Evolutionary conservation across 2,113 vertebrate genomes (phyloP).

Genomic region (Callipepla squamata): DNA sequence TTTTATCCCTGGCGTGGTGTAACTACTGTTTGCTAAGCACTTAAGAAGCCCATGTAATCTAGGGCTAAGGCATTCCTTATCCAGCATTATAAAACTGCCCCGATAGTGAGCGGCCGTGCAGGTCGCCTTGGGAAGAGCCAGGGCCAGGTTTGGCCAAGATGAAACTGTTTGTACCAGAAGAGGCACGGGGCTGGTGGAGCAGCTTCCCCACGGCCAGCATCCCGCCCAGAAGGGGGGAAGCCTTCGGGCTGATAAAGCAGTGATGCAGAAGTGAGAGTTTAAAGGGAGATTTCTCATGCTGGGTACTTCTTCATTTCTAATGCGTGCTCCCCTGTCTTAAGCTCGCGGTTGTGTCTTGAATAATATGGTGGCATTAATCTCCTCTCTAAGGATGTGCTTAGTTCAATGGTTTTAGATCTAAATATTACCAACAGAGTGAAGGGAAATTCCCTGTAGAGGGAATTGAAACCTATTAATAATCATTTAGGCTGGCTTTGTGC

Average conservation of each 20-base stretch:
- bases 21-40: constrained; percentile 69
- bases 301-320: constrained; percentile 26
- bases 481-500: neutral
- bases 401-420: constrained; percentile 46
- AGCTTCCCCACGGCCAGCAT: neutral
- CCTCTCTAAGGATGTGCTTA: constrained; percentile 6
- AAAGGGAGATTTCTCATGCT: neutral
- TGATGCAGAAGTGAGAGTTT: neutral
- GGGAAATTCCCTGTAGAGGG: constrained; percentile 20
- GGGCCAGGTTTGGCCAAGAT: neutral
- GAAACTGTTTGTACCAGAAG: neutral
- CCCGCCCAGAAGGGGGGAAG: neutral
- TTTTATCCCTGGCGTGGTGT: constrained; percentile 34
- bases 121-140: neutral
- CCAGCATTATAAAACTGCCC: constrained; percentile 13
- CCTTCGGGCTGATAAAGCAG: neutral
- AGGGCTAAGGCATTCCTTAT: constrained; percentile 44
- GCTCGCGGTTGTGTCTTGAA: constrained; percentile 9
- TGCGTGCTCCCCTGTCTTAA: neutral
- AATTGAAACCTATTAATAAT: constrained; percentile 33
- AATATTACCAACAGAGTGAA: neutral
- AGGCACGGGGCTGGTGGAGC: neutral
- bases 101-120: neutral
- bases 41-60: constrained; percentile 67
- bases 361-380: constrained; percentile 39